A percentile compares a stretch with the other conserved stretches of the same genome.
Conservation (phyloP, 2,888 invertebrate species). For the Dastarcus helophoroides region DNA sequence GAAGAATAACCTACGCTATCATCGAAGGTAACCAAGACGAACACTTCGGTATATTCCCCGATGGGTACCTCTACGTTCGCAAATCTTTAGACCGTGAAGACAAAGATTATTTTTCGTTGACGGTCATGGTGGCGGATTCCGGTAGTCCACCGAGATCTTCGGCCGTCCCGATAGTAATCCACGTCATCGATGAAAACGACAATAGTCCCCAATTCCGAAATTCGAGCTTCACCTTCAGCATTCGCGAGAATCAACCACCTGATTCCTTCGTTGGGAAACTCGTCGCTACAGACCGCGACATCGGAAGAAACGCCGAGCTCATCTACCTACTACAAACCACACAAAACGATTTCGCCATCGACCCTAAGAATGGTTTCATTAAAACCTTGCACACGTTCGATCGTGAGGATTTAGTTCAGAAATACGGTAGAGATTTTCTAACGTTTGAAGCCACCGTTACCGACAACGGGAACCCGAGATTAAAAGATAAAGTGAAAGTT, state of each 20-base stretch:
- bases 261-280: slow-evolving; percentile 89
- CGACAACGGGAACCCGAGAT: slow-evolving; percentile 66
- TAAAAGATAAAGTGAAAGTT: slow-evolving; percentile 78
- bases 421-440: slow-evolving; percentile 65
- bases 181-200: slow-evolving; percentile 93
- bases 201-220: slow-evolving; percentile 88
- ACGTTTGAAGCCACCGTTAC: slow-evolving; percentile 78
- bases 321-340: slow-evolving; percentile 65
- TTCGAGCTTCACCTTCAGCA: slow-evolving; percentile 78
- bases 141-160: slow-evolving; percentile 70
- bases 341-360: slow-evolving; percentile 76
- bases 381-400: slow-evolving; percentile 79
- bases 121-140: slow-evolving; percentile 71
- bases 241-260: slow-evolving; percentile 77
- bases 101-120: slow-evolving; percentile 81
- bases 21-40: slow-evolving; percentile 75
- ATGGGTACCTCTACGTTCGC: slow-evolving; percentile 83
- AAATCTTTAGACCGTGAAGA: slow-evolving; percentile 80
- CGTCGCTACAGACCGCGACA: slow-evolving; percentile 79
- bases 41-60: slow-evolving; percentile 90
- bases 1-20: slow-evolving; percentile 69
- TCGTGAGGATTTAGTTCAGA: slow-evolving; percentile 71
- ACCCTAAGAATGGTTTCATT: slow-evolving; percentile 83
- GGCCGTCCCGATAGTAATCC: slow-evolving; percentile 81
- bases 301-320: slow-evolving; percentile 83